Base-by-base conservation (phyloP, 2,888 invertebrate genomes). In the Didymodactylos carnosus region DNA sequence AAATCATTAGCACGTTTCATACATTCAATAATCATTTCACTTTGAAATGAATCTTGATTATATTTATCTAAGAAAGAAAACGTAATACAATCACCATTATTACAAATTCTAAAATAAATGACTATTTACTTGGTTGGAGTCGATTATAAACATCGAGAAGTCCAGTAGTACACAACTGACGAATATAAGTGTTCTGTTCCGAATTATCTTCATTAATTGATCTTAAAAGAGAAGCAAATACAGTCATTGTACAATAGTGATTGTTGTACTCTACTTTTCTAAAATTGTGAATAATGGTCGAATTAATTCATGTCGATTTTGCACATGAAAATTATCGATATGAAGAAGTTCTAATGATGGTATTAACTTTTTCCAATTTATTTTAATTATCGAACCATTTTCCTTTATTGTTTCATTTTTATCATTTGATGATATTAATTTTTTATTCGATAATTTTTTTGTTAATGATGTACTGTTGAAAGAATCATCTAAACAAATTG, bases 361-460 rank as follows among this genome's bases (percentile, higher is more conserved):
- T 62, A 62, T 11, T 8, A 62, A 35, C 19, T n/a, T 62, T 35
- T 62, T 62, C 62, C 62, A 62, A n/a, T 35, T 62, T n/a, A n/a
- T n/a, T n/a, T n/a, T n/a, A n/a, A n/a, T n/a, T n/a, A n/a, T n/a
- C n/a, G n/a, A n/a, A n/a, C n/a, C n/a, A n/a, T n/a, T n/a, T n/a
- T n/a, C n/a, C n/a, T n/a, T n/a, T 2, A 62, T 62, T n/a, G 19
- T n/a, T 35, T 7, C 11, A 62, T 35, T 35, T 2, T 7, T 8
- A 35, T 19, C 0, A 62, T 35, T 62, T 35, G 62, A 10, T 62
- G 35, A n/a, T 3, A 62, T 35, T 35, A 62, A 62, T 35, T 62
- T 62, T 19, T 62, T 62, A 62, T 62, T 62, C n/a, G 62, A 62
- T 62, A 62, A 62, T n/a, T n/a, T n/a, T n/a, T n/a, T n/a, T n/a